Conservation (phyloP, 1,140 invertebrate genomes). For the Sesamia nonagrioides region DNA sequence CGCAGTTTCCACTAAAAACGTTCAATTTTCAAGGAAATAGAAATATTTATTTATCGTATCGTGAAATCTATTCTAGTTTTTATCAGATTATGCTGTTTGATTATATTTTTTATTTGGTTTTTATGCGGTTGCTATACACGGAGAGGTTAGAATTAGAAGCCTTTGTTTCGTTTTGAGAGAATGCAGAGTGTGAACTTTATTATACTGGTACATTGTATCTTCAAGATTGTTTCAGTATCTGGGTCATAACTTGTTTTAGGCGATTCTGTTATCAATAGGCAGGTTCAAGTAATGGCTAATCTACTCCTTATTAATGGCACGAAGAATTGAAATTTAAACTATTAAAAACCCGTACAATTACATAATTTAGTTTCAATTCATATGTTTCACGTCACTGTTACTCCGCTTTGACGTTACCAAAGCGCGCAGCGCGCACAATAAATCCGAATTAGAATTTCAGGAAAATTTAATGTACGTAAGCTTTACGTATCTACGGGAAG, state of each 20-base stretch:
- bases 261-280: not conserved
- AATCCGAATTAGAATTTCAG: constrained; percentile 15
- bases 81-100: constrained; percentile 45
- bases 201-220: not conserved
- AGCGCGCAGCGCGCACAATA: not conserved
- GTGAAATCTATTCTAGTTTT: constrained; percentile 41
- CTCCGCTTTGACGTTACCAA: not conserved
- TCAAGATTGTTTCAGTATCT: not conserved
- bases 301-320: not conserved
- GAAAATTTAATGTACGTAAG: not conserved
- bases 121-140: constrained; percentile 25
- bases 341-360: constrained; percentile 4
- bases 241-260: not conserved
- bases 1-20: constrained; percentile 49
- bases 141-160: constrained; percentile 1
- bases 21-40: constrained; percentile 49
- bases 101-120: constrained; percentile 20
- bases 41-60: constrained; percentile 47
- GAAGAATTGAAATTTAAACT: not conserved
- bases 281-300: not conserved
- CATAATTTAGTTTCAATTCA: not conserved
- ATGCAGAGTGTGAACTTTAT: constrained; percentile 1
- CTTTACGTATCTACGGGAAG: not conserved
- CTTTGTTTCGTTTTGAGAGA: not conserved
- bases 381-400: not conserved